Percentiles rank a stretch among this genome's conserved stretches.
These are phyloP conservation scores for Spilarctia lutea DNA, from an alignment of 2,888 invertebrate species.

Conservation along the genomic window DNA sequence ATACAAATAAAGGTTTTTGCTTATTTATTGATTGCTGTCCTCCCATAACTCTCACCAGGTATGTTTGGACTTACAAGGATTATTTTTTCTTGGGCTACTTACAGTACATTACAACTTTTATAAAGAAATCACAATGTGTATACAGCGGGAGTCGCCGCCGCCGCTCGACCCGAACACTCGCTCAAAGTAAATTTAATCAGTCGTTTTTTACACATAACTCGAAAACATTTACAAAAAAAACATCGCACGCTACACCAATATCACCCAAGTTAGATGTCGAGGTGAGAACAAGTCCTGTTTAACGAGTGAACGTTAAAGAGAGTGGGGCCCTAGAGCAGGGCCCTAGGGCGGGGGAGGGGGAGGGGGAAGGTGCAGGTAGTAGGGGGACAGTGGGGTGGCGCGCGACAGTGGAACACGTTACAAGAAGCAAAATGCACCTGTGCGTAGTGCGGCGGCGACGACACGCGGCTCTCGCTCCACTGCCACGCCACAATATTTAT, in stretches of 20 bases:
- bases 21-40: conserved; percentile 85
- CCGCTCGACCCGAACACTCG: conserved; percentile 58
- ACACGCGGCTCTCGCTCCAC: conserved; percentile 19
- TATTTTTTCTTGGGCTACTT: conserved; percentile 84
- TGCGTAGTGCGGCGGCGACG: conserved; percentile 36
- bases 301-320: neutral
- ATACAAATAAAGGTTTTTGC: conserved; percentile 75
- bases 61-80: conserved; percentile 83
- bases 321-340: neutral
- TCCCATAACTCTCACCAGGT: conserved; percentile 79
- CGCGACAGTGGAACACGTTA: conserved; percentile 40
- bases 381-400: conserved; percentile 17
- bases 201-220: conserved; percentile 78
- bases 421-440: conserved; percentile 33
- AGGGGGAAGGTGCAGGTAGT: no score
- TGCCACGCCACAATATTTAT: conserved; percentile 52
- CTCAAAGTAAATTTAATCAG: conserved; percentile 79
- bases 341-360: no score
- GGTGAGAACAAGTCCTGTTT: neutral
- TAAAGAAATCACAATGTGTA: conserved; percentile 85
- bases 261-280: conserved; percentile 7
- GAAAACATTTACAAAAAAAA: conserved; percentile 66
- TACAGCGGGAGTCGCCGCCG: conserved; percentile 66
- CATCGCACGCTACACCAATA: conserved; percentile 42
- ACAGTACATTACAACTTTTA: conserved; percentile 82